Evolutionary conservation across 2,113 vertebrate species (phyloP).

Genomic region (Seriola quinqueradiata): DNA sequence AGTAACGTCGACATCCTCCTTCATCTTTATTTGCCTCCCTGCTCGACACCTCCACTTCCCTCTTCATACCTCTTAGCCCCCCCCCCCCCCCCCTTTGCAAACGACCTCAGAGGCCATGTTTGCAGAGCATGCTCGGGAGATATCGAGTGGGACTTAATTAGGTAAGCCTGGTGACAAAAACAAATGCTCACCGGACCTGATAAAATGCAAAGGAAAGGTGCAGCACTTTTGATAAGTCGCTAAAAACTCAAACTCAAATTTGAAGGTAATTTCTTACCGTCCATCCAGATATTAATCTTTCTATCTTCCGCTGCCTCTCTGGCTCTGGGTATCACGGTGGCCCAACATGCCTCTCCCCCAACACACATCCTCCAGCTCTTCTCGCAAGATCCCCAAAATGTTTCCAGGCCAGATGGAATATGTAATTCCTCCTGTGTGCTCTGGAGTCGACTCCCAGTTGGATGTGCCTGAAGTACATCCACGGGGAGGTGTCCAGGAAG

Average conservation of each 20-base stretch:
- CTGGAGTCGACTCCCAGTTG: background rate
- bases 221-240: background rate
- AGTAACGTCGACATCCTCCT: background rate
- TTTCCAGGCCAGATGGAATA: background rate
- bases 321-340: background rate
- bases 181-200: background rate
- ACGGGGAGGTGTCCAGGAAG: background rate
- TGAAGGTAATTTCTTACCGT: background rate
- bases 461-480: background rate
- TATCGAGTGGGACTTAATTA: constrained; percentile 13
- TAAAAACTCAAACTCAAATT: background rate
- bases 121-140: background rate
- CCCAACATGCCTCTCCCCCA: background rate
- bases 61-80: too few relatives aligned
- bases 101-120: background rate
- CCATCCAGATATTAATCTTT: background rate
- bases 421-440: background rate
- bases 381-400: background rate
- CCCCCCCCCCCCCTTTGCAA: background rate
- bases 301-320: background rate
- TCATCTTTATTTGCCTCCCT: background rate
- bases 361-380: background rate
- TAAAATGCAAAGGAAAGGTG: background rate
- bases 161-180: background rate
- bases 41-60: background rate